Conservation (phyloP, 37 sponge, comb jelly and placozoan genomes). For the Diacarnus erythraeanus region DNA sequence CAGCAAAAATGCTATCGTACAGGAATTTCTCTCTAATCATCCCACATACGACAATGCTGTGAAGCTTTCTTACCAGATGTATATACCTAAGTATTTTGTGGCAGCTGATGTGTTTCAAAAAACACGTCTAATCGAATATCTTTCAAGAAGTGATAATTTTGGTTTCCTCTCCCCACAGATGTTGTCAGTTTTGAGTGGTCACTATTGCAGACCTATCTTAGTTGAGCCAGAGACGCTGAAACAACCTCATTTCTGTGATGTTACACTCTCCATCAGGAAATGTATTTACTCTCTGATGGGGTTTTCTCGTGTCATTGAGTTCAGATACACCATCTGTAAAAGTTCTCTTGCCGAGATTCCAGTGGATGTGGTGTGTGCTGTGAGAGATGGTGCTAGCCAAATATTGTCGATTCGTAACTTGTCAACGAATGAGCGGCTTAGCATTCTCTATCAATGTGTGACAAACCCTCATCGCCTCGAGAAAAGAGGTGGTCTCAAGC, state of each 20-base stretch:
- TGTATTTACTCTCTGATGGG: slow-evolving; percentile 44
- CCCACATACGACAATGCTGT: background rate
- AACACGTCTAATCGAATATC: background rate
- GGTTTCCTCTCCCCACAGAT: background rate
- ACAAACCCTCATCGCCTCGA: background rate
- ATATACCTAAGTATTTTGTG: too few species aligned
- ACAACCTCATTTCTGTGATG: slow-evolving; percentile 24
- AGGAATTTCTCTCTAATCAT: background rate
- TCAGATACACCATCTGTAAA: slow-evolving; percentile 16
- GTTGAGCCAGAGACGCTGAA: slow-evolving; percentile 32
- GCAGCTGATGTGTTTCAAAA: too few species aligned
- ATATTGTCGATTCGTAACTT: background rate
- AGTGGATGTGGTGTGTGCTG: background rate
- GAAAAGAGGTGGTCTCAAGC: background rate
- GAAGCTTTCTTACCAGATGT: background rate
- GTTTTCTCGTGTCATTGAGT: slow-evolving; percentile 29
- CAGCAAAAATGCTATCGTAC: background rate
- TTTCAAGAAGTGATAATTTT: background rate
- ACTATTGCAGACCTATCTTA: slow-evolving; percentile 19
- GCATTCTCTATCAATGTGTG: slow-evolving; percentile 24
- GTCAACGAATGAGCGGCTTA: background rate
- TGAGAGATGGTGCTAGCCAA: background rate
- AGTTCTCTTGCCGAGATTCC: slow-evolving; percentile 12
- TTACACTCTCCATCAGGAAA: slow-evolving; percentile 45
- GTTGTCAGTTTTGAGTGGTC: slow-evolving; percentile 7